Evolutionary conservation across 2,888 invertebrate species (phyloP), one percentile per base, ranked within the genome.

Genomic region (Microctonus hyperodae): DNA sequence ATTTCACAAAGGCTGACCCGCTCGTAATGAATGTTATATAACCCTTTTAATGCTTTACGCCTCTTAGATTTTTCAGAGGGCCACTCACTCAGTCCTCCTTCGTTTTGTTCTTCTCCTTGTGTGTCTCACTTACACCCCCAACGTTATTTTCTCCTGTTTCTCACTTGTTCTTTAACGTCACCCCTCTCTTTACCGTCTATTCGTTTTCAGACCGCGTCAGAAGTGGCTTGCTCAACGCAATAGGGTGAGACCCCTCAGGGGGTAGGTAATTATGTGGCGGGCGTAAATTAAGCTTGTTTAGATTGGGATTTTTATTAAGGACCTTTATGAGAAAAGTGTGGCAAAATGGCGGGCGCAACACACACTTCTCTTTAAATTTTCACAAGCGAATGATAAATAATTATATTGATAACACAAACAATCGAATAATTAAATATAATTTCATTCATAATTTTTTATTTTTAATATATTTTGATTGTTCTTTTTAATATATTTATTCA

Each of bases 211-310:
- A 66, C 56, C 62, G 60, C 68, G 66, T 66, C 70, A 70, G 70
- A 70, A 70, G 69, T 71, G 64, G 68, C 64, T 58, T 64, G 56
- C 25, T 48, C 16, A 33, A 57, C 33, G 62, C 67, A 22, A 48
- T 57, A 62, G 65, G 57, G 60, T 58, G 69, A 67, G 60, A 68
- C 72, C 76, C 79, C 82, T 78, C 74, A 69, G 71, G 73, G 80
- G 82, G 78, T 79, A 80, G 82, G 81, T 83, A 84, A 84, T 84
- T 84, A 84, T 83, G 83, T 82, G 82, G 83, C 82, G 81, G 82
- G 82, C 81, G 84, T 83, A 82, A 84, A 83, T 84, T 83, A 82
- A 83, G 83, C 82, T 83, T 83, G 83, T 84, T 84, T 84, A 80
- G 83, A 83, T 83, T 83, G 83, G 81, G 81, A 83, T 84, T 84